phyloP scores from a whole-genome alignment of 2,888 invertebrate genomes.

The Andrena bicolor region DNA sequence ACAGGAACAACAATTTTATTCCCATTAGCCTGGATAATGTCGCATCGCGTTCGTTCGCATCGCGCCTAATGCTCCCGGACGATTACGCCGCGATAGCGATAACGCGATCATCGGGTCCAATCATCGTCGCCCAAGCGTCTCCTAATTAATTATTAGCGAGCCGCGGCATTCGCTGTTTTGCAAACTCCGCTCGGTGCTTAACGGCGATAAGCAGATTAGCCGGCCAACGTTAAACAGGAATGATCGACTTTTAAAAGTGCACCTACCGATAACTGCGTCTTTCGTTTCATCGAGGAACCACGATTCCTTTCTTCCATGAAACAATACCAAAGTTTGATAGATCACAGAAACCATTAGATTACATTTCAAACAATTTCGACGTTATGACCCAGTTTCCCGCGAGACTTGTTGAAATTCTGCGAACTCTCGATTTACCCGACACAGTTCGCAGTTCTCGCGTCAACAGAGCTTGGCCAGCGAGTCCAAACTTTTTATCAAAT shows the following conservation, averaged over 20 bases:
- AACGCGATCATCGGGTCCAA: slow-evolving; percentile 64
- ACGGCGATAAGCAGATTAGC: slow-evolving; percentile 3
- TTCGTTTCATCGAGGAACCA: not conserved
- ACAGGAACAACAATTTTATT: slow-evolving; percentile 73
- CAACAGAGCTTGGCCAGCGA: slow-evolving; percentile 10
- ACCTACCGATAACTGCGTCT: not conserved
- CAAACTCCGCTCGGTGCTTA: slow-evolving; percentile 29
- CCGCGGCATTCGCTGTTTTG: slow-evolving; percentile 31
- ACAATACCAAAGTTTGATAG: not conserved
- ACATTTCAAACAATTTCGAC: not conserved
- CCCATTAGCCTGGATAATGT: slow-evolving; percentile 72
- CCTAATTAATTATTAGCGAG: slow-evolving; percentile 67
- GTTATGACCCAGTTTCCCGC: not conserved
- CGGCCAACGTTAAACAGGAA: not conserved
- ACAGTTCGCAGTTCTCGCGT: slow-evolving; percentile 32
- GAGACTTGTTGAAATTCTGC: slow-evolving; percentile 11
- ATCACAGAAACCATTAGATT: not conserved
- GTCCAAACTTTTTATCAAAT: slow-evolving; percentile 33
- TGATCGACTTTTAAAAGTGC: too few relatives aligned
- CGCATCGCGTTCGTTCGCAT: slow-evolving; percentile 62
- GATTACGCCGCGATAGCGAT: slow-evolving; percentile 67
- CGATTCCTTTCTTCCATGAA: not conserved
- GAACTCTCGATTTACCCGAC: slow-evolving; percentile 12
- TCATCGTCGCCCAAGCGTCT: slow-evolving; percentile 56
- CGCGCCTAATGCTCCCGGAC: slow-evolving; percentile 66